Evolutionary conservation across 2,113 vertebrate species (phyloP).

Genomic region (Megaceryle maxima): DNA sequence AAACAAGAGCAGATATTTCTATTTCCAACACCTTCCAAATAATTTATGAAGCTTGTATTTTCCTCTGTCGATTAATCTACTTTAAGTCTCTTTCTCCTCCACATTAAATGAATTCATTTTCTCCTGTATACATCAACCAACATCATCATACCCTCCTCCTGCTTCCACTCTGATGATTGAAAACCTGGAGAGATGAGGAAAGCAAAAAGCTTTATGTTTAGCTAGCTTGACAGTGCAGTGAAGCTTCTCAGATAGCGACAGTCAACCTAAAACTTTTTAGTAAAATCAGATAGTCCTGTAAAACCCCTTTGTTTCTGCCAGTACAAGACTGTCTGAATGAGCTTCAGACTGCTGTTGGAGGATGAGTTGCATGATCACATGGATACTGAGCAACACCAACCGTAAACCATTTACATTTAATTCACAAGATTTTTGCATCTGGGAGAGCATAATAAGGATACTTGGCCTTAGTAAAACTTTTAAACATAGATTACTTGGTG

Average conservation of each 20-base stretch:
- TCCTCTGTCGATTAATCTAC: background rate
- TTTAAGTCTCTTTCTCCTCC: background rate
- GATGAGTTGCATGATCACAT: background rate
- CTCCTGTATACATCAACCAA: background rate
- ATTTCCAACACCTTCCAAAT: background rate
- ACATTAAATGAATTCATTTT: background rate
- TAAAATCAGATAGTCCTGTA: background rate
- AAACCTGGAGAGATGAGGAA: background rate
- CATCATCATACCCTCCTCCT: background rate
- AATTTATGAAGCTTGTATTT: background rate
- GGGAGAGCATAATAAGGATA: background rate
- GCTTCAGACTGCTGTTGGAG: background rate
- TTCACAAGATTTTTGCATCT: background rate
- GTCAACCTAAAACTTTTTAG: background rate
- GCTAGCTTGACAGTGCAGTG: background rate
- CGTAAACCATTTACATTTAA: background rate
- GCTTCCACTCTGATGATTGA: background rate
- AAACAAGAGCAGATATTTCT: background rate
- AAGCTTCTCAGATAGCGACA: background rate
- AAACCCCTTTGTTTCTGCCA: background rate
- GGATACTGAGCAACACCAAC: background rate
- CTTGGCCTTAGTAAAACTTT: background rate
- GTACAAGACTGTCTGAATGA: background rate
- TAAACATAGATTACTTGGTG: background rate
- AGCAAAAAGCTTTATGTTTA: background rate